These are phyloP conservation scores for Drosophila colorata DNA, from an alignment of 2,888 invertebrate species.

Conservation along the genomic window DNA sequence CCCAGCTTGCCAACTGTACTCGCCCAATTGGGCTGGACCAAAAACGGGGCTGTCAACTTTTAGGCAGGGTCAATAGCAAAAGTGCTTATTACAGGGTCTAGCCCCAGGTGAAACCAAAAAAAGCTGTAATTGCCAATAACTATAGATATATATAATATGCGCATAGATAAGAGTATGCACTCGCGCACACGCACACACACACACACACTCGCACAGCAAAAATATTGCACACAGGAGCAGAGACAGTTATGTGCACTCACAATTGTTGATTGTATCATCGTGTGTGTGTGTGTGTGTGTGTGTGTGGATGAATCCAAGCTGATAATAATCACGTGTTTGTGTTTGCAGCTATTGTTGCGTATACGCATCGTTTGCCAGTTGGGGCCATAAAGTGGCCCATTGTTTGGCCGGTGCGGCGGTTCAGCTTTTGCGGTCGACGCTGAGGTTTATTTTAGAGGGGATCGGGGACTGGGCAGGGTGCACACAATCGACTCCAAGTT, in stretches of 20 bases:
- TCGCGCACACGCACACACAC: slow-evolving; percentile 1
- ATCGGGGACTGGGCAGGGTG: slow-evolving; percentile 5
- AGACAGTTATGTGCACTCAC: slow-evolving; percentile 53
- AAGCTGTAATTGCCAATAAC: slow-evolving; percentile 57
- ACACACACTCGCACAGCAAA: slow-evolving; percentile 12
- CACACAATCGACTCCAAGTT: slow-evolving; percentile 20
- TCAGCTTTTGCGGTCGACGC: neutral
- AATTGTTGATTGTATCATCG: slow-evolving; percentile 52
- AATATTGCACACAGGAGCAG: slow-evolving; percentile 33
- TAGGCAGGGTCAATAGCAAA: slow-evolving; percentile 15
- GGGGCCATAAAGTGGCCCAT: slow-evolving; percentile 54
- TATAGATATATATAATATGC: slow-evolving; percentile 40
- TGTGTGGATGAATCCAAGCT: slow-evolving; percentile 6
- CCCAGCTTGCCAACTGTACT: slow-evolving; percentile 43
- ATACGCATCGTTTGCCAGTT: slow-evolving; percentile 55
- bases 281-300: slow-evolving; percentile 10
- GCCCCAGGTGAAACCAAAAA: slow-evolving; percentile 9
- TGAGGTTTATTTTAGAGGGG: neutral
- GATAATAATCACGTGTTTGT: slow-evolving; percentile 1
- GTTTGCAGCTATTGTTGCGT: slow-evolving; percentile 45
- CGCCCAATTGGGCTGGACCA: slow-evolving; percentile 1
- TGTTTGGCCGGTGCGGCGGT: slow-evolving; percentile 36
- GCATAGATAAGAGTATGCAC: slow-evolving; percentile 25
- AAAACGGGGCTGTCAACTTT: slow-evolving; percentile 1
- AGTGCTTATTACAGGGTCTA: slow-evolving; percentile 9